Conservation (phyloP, 2,113 vertebrate genomes). For the Chaetops frenatus region DNA sequence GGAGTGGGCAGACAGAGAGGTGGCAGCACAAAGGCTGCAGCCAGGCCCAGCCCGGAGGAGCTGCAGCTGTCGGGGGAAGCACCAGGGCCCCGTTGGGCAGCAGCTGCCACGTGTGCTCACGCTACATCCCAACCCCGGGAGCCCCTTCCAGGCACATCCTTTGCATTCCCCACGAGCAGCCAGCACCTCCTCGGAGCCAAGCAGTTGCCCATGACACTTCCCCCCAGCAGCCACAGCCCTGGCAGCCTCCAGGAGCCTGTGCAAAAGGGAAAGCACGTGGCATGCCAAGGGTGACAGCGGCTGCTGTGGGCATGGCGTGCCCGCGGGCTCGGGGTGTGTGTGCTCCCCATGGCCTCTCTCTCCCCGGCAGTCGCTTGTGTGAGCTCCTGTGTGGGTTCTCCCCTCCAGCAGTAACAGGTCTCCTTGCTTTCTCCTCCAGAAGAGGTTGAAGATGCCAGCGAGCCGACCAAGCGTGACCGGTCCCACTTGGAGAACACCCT, state of each 20-base stretch:
- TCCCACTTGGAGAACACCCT: slow-evolving; percentile 92
- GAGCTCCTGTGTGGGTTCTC: not conserved
- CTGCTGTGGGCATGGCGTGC: rapidly evolving
- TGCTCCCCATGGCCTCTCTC: not conserved
- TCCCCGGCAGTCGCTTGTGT: not conserved
- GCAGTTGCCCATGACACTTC: not conserved
- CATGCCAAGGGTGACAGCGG: not conserved
- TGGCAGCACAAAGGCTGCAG: not conserved
- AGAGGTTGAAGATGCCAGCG: slow-evolving; percentile 76
- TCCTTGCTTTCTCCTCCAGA: slow-evolving; percentile 66
- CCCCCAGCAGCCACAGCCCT: not conserved
- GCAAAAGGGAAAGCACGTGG: rapidly evolving
- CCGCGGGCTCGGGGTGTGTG: rapidly evolving
- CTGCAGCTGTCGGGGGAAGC: not conserved
- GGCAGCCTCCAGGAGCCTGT: not conserved
- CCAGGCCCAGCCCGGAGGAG: not conserved
- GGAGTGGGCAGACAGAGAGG: not conserved
- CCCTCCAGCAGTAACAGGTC: not conserved
- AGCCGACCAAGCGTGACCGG: slow-evolving; percentile 80
- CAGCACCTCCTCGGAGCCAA: not conserved
- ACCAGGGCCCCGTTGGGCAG: rapidly evolving
- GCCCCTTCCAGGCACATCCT: slow-evolving; percentile 15
- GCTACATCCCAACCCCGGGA: not conserved
- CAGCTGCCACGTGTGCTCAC: not conserved
- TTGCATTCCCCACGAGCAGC: not conserved